Evolutionary conservation across 2,888 invertebrate species (phyloP), one percentile per base, ranked within the genome.

Genomic region (Tipula vernalis): DNA sequence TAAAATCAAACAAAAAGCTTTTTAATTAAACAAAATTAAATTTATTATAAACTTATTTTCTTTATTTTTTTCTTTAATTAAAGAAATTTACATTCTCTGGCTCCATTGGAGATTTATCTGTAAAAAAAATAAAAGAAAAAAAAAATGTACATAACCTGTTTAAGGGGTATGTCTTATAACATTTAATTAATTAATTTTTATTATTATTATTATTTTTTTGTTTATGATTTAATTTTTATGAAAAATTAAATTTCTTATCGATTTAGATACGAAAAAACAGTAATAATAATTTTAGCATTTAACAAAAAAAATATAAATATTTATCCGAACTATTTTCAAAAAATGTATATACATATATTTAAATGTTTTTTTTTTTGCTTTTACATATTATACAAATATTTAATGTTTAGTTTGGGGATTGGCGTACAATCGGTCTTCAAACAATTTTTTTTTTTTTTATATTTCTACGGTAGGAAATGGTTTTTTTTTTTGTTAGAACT

Each of bases 31-130:
- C 15, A 15, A 57, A 71, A 71, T 71, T 10, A 71, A 71, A 13
- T 71, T 71, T 71, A 71, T 71, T 71, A 71, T 57, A 71, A 71
- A 71, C 28, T 28, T 71, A 71, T 71, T 71, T 71, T 71, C 28
- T 71, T 71, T 71, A 71, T 71, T 71, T 71, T 51, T 71, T 71
- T 71, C 71, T 71, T 71, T 71, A 71, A 71, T 71, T 71, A 71
- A 71, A 71, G 71, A 71, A 71, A 28, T 71, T 28, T 28, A 28
- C 71, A 71, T 71, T 71, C 71, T 71, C 71, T 71, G 71, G 71
- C 71, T 71, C 71, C 71, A 71, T 71, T 71, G 71, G 71, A 71
- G 71, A 71, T 71, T 71, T 71, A 71, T 71, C 71, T 71, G 28
- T 71, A 28, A 28, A 71, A 47, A 71, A 28, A 71, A 57, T 57